Conservation (phyloP, 2,797 vertebrate species). For the Rhinatrema bivittatum region DNA sequence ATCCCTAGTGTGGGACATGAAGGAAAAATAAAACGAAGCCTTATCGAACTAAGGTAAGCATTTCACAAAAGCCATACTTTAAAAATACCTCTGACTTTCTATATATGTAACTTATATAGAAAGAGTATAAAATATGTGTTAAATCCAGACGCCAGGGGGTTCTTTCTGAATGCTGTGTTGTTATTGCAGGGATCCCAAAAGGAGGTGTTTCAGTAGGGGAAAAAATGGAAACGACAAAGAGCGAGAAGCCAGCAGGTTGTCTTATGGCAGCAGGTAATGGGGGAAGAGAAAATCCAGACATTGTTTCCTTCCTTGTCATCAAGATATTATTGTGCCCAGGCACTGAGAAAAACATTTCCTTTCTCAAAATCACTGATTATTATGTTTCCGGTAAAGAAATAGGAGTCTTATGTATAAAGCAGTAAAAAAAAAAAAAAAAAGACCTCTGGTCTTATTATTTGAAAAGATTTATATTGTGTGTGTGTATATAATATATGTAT, state of each 20-base stretch:
- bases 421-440: no score
- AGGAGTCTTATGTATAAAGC: no score
- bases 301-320: no score
- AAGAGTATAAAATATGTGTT: neutral
- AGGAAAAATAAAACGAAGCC: constrained; percentile 60
- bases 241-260: constrained; percentile 53
- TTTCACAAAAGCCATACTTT: constrained; percentile 7
- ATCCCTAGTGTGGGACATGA: constrained; percentile 51
- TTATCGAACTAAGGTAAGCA: constrained; percentile 67
- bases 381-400: no score
- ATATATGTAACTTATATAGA: constrained; percentile 1
- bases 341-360: no score
- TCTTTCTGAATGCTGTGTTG: constrained; percentile 21
- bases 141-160: neutral
- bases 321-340: no score
- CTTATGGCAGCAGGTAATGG: constrained; percentile 67
- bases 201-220: constrained; percentile 51
- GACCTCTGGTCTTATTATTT: no score
- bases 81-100: neutral
- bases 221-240: constrained; percentile 57
- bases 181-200: constrained; percentile 55
- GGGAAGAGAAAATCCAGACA: constrained; percentile 6
- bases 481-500: no score
- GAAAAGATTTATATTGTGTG: no score
- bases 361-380: no score